Base-by-base conservation (phyloP, 1,140 invertebrate genomes). In the Drosophila gunungcola region DNA sequence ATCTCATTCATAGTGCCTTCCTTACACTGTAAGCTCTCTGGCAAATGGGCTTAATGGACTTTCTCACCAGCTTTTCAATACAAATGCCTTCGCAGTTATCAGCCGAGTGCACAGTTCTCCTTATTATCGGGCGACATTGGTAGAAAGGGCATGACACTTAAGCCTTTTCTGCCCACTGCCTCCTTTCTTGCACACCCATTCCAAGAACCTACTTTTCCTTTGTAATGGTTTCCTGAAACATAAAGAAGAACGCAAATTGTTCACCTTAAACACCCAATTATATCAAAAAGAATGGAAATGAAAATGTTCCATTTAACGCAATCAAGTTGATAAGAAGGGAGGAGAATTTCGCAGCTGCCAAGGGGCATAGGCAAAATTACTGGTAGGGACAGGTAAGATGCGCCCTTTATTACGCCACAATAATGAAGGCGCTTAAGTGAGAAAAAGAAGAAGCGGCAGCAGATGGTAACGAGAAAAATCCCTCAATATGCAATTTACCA, bases 401-500 rank as follows among this genome's bases (percentile, higher is more conserved):
- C 12, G 54, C 39, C 57, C 76, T 72, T 79, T 79, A 79, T 73
- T 42, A 48, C 57, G 55, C 60, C 42, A 62, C 73, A 82, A 69
- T 63, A 86, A 86, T 79, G 63, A 62, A 45, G 52, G 73, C 49
- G 38, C 70, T 55, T 78, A 54, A 77, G 64, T 27, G 46, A 25
- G 60, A 38, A 34, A 56, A 51, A 76, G 34, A 65, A 60, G 29
- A 43, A 52, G 53, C 45, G 51, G 41, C 46, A 60, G 64, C 79
- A 89, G 70, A 77, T 74, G 77, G 67, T 60, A 68, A 41, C 45
- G 57, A 68, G 64, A 78, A 88, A 88, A 88, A 88, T 82, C 65
- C 78, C 64, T 90, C 86, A 90, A 90, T 90, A 90, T 90, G 86
- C 86, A 85, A 88, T 88, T 90, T 83, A 91, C 82, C 83, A 90